Conservation (phyloP, 2,113 vertebrate genomes). For the Hemiscyllium ocellatum region DNA sequence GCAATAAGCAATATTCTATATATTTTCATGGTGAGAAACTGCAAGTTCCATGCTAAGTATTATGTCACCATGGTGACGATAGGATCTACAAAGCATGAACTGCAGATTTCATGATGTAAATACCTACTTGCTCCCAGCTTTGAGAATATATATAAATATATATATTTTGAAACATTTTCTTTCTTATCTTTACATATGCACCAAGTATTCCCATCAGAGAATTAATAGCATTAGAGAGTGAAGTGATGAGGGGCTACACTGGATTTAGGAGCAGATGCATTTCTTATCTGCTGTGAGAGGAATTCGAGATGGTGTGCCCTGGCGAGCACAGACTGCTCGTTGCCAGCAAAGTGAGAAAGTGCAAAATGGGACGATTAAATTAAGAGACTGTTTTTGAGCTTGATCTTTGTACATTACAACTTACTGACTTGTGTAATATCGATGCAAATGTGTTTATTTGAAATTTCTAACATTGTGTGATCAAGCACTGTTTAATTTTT, state of each 20-base stretch:
- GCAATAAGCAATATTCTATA: too few relatives aligned
- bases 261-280: slow-evolving; percentile 9
- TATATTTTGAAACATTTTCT: slow-evolving; percentile 19
- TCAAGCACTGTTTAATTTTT: slow-evolving; percentile 18
- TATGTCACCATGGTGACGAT: not conserved
- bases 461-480: slow-evolving; percentile 33
- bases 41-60: not conserved
- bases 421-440: slow-evolving; percentile 23
- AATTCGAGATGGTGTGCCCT: not conserved
- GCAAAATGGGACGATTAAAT: not conserved
- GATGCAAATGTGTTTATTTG: slow-evolving; percentile 11
- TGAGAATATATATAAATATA: slow-evolving; percentile 5
- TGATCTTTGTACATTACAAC: slow-evolving; percentile 12
- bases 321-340: not conserved
- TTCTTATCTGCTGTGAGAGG: slow-evolving; percentile 13
- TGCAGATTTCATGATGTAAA: slow-evolving; percentile 4
- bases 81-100: not conserved
- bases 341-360: not conserved
- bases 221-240: not conserved
- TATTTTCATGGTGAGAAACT: not conserved
- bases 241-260: not conserved
- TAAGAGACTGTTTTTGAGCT: not conserved
- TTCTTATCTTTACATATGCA: not conserved
- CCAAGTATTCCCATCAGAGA: not conserved
- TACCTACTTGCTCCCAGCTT: not conserved